Evolutionary conservation across 2,888 invertebrate genomes (phyloP).

Genomic region (Synanthedon myopaeformis): DNA sequence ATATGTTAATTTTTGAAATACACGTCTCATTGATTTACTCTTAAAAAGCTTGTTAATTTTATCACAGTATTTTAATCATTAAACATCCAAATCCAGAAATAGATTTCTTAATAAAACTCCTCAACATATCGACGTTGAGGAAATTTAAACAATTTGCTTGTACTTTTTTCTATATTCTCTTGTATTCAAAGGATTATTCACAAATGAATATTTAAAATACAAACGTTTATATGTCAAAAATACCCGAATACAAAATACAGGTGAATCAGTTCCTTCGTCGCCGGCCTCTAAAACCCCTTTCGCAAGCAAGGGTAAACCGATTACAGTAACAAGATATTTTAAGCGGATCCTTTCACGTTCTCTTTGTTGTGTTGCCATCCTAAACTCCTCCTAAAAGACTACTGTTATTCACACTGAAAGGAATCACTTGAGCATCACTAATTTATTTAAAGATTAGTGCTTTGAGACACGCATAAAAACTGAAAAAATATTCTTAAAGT

Average conservation of each 20-base stretch:
- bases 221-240: too few species aligned
- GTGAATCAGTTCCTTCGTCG: background rate
- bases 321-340: constrained; percentile 61
- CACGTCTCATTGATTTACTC: too few species aligned
- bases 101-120: too few species aligned
- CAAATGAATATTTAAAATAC: too few species aligned
- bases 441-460: background rate
- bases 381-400: constrained; percentile 1
- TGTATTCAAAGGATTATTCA: too few species aligned
- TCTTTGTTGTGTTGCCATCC: constrained; percentile 13
- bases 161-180: too few species aligned
- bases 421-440: background rate
- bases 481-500: background rate
- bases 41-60: too few species aligned
- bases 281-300: constrained; percentile 24
- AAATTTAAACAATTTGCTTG: too few species aligned
- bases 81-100: too few species aligned
- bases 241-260: background rate
- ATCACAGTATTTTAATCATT: too few species aligned
- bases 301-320: constrained; percentile 43
- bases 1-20: too few species aligned
- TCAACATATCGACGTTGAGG: too few species aligned
- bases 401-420: constrained; percentile 2
- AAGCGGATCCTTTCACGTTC: constrained; percentile 30
- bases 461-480: background rate